phyloP scores from a whole-genome alignment of 1,140 invertebrate species.

The Drosophila ercepeae region DNA sequence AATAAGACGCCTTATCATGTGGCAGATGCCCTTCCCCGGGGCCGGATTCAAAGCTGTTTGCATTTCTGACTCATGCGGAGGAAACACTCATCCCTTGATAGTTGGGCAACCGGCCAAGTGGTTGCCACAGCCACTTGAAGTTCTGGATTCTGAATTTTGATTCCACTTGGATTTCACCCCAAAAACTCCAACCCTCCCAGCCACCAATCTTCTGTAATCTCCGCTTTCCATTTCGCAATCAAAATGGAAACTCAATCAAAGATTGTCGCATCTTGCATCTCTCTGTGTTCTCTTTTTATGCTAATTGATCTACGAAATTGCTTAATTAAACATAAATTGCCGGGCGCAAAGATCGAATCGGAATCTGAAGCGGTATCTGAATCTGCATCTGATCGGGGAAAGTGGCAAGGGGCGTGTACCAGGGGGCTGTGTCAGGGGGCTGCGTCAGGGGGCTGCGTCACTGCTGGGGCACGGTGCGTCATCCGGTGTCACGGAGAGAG shows the following conservation, averaged over 20 bases:
- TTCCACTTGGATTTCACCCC: conserved; percentile 8
- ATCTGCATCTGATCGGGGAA: conserved; percentile 43
- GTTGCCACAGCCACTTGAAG: conserved; percentile 26
- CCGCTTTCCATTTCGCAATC: conserved; percentile 71
- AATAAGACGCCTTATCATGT: conserved; percentile 12
- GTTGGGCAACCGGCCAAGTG: conserved; percentile 49
- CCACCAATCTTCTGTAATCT: conserved; percentile 45
- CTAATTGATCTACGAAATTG: conserved; percentile 51
- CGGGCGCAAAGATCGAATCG: conserved; percentile 37
- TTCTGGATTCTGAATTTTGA: conserved; percentile 15
- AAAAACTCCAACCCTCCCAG: conserved; percentile 4
- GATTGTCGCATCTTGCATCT: conserved; percentile 53
- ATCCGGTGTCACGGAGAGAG: conserved; percentile 14
- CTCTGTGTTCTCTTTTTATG: conserved; percentile 30
- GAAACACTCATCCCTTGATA: conserved; percentile 38
- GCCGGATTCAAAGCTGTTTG: conserved; percentile 38
- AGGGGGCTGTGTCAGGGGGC: neutral
- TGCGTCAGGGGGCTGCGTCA: conserved; percentile 40
- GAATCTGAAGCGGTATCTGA: too few species aligned
- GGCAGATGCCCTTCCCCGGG: conserved; percentile 31
- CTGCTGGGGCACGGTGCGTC: conserved; percentile 52
- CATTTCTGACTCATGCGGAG: conserved; percentile 41
- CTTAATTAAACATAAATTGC: conserved; percentile 73
- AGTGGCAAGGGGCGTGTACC: conserved; percentile 11
- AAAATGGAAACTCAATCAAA: conserved; percentile 66